phyloP scores from a whole-genome alignment of 2,797 vertebrate species.

The Peromyscus attwateri region DNA sequence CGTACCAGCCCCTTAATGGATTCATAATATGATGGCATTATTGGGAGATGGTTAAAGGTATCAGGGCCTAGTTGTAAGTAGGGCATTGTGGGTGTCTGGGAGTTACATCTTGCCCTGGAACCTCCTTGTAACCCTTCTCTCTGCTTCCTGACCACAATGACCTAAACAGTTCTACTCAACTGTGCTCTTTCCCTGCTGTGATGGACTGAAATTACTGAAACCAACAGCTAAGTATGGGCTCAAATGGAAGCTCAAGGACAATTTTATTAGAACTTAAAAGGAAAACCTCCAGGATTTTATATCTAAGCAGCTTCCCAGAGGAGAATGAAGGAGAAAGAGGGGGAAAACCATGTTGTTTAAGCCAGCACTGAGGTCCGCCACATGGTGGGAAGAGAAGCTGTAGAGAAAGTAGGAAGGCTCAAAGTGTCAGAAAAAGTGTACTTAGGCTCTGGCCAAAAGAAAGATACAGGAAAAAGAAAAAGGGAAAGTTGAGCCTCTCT shows the following conservation, averaged over 20 bases:
- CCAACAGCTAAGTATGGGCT: not conserved
- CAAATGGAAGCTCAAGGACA: not conserved
- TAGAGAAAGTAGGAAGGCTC: not conserved
- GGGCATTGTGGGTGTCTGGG: not conserved
- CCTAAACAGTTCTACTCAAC: not conserved
- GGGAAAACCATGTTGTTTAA: not conserved
- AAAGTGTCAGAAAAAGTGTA: not conserved
- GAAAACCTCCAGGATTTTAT: not conserved
- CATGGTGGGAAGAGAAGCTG: no score
- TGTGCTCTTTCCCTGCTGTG: not conserved
- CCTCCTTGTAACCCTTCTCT: not conserved
- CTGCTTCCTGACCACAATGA: not conserved
- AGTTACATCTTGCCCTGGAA: not conserved
- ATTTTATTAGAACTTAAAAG: not conserved
- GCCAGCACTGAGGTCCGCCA: not conserved
- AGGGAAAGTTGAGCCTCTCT: not conserved
- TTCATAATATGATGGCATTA: not conserved
- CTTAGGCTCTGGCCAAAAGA: not conserved
- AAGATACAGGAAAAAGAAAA: not conserved
- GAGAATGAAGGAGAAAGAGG: not conserved
- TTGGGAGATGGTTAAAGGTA: not conserved
- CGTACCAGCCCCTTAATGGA: not conserved
- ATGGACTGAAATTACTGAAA: not conserved
- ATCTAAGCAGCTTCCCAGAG: not conserved
- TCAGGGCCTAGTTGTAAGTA: not conserved